A percentile compares a stretch with the other conserved stretches of the same genome.
phyloP scores from a whole-genome alignment of 1,140 invertebrate species.

The Meloidogyne floridensis region DNA sequence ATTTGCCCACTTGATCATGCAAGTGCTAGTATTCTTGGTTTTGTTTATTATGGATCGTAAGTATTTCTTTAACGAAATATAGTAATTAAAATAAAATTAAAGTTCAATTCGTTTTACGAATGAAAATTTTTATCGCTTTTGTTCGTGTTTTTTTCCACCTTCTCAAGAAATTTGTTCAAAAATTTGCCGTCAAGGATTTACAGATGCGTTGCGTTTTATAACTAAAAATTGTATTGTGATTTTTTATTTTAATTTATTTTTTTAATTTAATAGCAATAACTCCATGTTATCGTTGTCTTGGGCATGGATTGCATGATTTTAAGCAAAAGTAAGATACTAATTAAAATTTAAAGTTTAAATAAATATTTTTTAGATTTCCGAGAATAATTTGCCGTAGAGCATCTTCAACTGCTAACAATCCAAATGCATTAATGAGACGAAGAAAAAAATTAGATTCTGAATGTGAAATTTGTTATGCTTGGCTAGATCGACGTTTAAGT shows the following conservation, averaged over 20 bases:
- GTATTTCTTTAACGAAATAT: neutral
- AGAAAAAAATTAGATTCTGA: constrained; percentile 50
- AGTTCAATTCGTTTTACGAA: constrained; percentile 79
- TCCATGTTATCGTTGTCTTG: constrained; percentile 59
- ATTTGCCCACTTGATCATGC: constrained; percentile 88
- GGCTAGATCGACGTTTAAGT: constrained; percentile 37
- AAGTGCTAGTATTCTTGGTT: constrained; percentile 65
- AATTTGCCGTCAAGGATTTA: constrained; percentile 96
- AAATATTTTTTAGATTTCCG: neutral
- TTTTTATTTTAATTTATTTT: constrained; percentile 11
- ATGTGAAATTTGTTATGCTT: constrained; percentile 57
- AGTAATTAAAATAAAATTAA: neutral
- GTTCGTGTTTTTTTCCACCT: constrained; percentile 86
- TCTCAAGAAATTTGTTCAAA: constrained; percentile 84
- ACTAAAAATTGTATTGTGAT: constrained; percentile 76
- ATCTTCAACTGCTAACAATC: constrained; percentile 13
- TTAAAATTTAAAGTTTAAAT: neutral
- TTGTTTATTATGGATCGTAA: constrained; percentile 84
- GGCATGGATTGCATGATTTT: constrained; percentile 5
- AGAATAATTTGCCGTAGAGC: neutral
- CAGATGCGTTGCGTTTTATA: constrained; percentile 88
- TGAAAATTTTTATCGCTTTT: constrained; percentile 82
- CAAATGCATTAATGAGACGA: constrained; percentile 12
- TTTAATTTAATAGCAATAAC: constrained; percentile 51
- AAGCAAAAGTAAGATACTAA: constrained; percentile 15